Conservation (phyloP, 2,888 invertebrate species). For the Cryptophagus acutangulus region DNA sequence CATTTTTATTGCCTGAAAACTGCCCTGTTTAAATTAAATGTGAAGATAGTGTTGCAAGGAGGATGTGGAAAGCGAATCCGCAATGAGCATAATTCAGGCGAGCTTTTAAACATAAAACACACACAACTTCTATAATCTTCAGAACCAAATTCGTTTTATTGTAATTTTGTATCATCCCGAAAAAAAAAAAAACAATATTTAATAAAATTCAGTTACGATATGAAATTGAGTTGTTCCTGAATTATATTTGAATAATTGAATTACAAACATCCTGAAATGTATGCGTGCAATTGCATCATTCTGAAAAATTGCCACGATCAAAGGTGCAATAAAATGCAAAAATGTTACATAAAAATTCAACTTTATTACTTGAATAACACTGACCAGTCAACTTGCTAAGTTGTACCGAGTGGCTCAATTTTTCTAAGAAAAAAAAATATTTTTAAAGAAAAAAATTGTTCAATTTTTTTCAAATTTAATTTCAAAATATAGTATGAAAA, state of each 20-base stretch:
- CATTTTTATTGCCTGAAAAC: constrained; percentile 51
- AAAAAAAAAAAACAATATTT: background rate
- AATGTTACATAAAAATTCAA: constrained; percentile 34
- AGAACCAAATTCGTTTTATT: background rate
- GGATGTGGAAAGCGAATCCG: constrained; percentile 38
- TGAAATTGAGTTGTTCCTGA: constrained; percentile 13
- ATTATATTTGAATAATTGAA: constrained; percentile 35
- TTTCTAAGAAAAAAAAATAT: too few species aligned
- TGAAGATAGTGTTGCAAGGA: constrained; percentile 46
- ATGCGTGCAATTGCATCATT: constrained; percentile 3
- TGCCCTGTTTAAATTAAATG: constrained; percentile 50
- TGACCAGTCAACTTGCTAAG: constrained; percentile 28
- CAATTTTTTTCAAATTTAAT: too few species aligned
- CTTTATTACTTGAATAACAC: constrained; percentile 32
- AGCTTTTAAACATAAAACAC: constrained; percentile 32
- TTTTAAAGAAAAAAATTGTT: too few species aligned
- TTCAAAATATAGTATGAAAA: too few species aligned
- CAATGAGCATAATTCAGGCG: constrained; percentile 39
- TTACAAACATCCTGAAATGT: constrained; percentile 34
- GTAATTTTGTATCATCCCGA: background rate
- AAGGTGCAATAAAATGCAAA: constrained; percentile 40
- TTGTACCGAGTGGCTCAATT: too few species aligned
- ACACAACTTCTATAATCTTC: too few species aligned
- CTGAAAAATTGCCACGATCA: constrained; percentile 24
- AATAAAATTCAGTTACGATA: background rate